Evolutionary conservation across 2,113 vertebrate genomes (phyloP), one percentile per base, ranked within the genome.

Genomic region (Saguinus midas): DNA sequence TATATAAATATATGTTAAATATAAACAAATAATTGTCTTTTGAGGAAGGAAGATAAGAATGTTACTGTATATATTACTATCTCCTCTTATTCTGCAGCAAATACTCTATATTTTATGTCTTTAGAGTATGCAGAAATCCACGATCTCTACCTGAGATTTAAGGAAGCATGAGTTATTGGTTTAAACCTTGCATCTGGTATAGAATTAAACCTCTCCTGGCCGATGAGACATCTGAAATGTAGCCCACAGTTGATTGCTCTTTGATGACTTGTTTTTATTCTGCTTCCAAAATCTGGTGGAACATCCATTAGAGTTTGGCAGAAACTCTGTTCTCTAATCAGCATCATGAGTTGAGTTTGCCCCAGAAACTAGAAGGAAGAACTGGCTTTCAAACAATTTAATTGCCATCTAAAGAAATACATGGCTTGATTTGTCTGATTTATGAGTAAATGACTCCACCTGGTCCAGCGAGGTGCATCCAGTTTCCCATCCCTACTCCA

Each of bases 191-290:
- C n/a, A 16, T 83, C 55, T 96, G 45, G 58, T 40, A 2, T 55
- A 64, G 82, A 81, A 73, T 87, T 66, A 72, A 96, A 57, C 40
- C 35, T 93, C 48, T 45, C 58, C 37, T 68, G 25, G 55, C 37
- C 23, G 70, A 2, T 16, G 87, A 92, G 84, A 72, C 27, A n/a
- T 73, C 35, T 91, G 72, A 94, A 57, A 64, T 37, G 70, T 10
- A 92, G 12, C 75, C 66, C 84, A 35, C 21, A 83, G 68, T n/a
- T 78, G 18, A 85, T 82, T 72, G 48, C 5, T 91, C 35, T 57
- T 76, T 73, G 72, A 80, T 66, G 58, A 80, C 58, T 95, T 17
- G 11, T 85, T 96, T 98, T 83, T 87, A 93, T 90, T 92, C 80
- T 92, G 50, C 66, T 94, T 88, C 45, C 43, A 85, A 87, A 84